These are phyloP conservation scores for Sapayoa aenigma DNA, from an alignment of 2,113 vertebrate species.

Conservation along the genomic window DNA sequence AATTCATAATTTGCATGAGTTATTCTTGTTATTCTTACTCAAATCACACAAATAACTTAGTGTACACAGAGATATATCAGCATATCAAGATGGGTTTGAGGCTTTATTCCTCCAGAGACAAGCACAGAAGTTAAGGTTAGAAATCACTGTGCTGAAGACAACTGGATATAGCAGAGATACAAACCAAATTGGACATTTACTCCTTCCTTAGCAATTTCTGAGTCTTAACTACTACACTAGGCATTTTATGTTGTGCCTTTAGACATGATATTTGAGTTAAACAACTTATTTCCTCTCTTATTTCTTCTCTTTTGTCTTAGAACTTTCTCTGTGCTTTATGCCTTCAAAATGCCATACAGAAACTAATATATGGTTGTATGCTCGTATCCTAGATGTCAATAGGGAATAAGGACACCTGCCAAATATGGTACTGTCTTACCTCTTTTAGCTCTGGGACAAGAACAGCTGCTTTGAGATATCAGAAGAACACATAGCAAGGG, in stretches of 20 bases:
- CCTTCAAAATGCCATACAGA: not conserved
- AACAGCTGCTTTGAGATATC: constrained; percentile 48
- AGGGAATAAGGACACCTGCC: constrained; percentile 46
- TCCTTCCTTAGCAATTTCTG: not conserved
- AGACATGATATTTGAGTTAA: not conserved
- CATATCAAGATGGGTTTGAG: not conserved
- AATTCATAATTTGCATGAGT: not conserved
- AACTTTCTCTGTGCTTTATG: not conserved
- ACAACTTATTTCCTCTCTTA: not conserved
- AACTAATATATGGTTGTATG: not conserved
- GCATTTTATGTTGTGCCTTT: not conserved
- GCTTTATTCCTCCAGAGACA: not conserved
- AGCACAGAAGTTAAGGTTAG: not conserved
- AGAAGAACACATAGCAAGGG: constrained; percentile 38
- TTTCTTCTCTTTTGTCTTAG: not conserved
- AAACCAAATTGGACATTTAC: not conserved
- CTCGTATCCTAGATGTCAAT: constrained; percentile 21
- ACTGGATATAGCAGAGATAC: not conserved
- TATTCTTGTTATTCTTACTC: not conserved
- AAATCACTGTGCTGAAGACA: not conserved
- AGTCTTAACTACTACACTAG: not conserved
- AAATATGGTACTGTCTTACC: constrained; percentile 4
- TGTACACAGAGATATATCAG: not conserved
- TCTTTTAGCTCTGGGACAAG: constrained; percentile 26
- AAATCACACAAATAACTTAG: not conserved